These are phyloP conservation scores for Otus sunia DNA, from an alignment of 2,113 vertebrate genomes.

Conservation along the genomic window DNA sequence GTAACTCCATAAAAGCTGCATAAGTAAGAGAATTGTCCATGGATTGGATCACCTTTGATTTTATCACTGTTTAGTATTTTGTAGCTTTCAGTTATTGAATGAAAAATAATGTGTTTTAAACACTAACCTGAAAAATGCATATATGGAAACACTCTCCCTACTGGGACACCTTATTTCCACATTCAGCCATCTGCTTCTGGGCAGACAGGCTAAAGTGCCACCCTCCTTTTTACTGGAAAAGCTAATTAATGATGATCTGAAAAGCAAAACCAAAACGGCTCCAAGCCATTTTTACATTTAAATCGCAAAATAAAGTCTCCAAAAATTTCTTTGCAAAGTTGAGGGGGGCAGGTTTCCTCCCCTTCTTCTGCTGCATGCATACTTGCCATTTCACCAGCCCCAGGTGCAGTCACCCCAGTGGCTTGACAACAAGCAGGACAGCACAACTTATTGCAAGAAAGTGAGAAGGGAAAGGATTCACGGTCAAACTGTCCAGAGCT, in stretches of 20 bases:
- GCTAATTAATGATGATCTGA: neutral
- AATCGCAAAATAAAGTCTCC: neutral
- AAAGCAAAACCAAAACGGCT: neutral
- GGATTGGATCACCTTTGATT: neutral
- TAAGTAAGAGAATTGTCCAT: neutral
- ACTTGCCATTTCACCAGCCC: neutral
- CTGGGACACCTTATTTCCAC: slow-evolving; percentile 14
- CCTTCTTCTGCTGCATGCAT: neutral
- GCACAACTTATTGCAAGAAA: neutral
- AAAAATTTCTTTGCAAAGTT: neutral
- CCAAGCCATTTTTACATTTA: neutral
- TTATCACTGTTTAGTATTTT: neutral
- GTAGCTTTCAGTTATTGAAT: neutral
- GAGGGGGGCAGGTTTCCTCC: neutral
- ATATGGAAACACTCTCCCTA: neutral
- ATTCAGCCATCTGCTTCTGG: slow-evolving; percentile 26
- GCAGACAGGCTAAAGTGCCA: neutral
- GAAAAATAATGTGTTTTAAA: neutral
- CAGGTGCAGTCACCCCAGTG: neutral
- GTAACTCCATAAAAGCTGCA: neutral
- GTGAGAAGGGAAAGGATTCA: neutral
- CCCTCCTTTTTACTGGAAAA: slow-evolving; percentile 8
- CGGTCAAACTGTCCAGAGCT: neutral
- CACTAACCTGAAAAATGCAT: neutral
- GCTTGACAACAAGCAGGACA: neutral